A percentile compares a stretch with the other conserved stretches of the same genome.
Evolutionary conservation across 1,140 invertebrate species (phyloP).

Genomic region (Stegodyphus dumicola): DNA sequence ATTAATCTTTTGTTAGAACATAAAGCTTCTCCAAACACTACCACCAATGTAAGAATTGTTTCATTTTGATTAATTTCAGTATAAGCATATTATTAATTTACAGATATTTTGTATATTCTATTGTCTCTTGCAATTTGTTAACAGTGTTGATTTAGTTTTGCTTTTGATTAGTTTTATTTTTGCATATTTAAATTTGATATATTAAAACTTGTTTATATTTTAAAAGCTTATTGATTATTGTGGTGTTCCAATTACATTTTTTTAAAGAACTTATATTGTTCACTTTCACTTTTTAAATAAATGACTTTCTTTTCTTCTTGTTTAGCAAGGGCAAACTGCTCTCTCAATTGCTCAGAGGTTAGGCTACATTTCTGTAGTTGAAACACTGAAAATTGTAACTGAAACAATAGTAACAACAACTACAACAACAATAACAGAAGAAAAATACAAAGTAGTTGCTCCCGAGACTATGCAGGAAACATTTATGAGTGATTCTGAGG

Average conservation of each 20-base stretch:
- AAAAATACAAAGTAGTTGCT: conserved; percentile 97
- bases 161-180: too few relatives aligned
- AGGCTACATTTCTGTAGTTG: conserved; percentile 98
- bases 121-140: too few relatives aligned
- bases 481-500: conserved; percentile 98
- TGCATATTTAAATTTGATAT: too few relatives aligned
- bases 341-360: conserved; percentile 96
- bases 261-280: too few relatives aligned
- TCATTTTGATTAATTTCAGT: not conserved
- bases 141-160: too few relatives aligned
- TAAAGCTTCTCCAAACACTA: conserved; percentile 92
- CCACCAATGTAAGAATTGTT: conserved; percentile 74
- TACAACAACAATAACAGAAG: conserved; percentile 79
- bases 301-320: not conserved
- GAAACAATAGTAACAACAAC: conserved; percentile 80
- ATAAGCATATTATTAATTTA: too few relatives aligned
- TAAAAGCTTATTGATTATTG: too few relatives aligned
- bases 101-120: too few relatives aligned
- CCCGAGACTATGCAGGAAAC: conserved; percentile 99
- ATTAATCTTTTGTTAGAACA: conserved; percentile 93
- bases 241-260: too few relatives aligned
- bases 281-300: too few relatives aligned
- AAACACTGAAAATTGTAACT: conserved; percentile 94
- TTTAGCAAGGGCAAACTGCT: conserved; percentile 89
- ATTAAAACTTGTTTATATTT: too few relatives aligned